Conservation (phyloP, 2,113 vertebrate genomes). For the Taxidea taxus region DNA sequence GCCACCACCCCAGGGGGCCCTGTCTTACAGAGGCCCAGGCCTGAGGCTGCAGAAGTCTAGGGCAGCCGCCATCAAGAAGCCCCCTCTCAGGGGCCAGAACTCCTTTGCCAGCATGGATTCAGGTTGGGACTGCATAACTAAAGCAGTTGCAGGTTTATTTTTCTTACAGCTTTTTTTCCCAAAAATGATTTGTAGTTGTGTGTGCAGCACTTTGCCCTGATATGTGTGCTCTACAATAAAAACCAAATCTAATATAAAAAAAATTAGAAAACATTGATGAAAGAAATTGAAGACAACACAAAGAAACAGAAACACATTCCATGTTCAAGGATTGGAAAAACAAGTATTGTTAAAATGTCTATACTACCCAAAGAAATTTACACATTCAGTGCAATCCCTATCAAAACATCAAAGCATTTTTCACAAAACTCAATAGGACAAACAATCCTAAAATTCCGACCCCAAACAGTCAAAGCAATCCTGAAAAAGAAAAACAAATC, state of each 20-base stretch:
- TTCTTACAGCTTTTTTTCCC: constrained; percentile 80
- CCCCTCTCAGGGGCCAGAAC: constrained; percentile 59
- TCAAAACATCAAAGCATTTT: neutral
- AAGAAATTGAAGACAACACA: neutral
- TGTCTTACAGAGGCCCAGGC: neutral
- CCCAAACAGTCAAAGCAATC: neutral
- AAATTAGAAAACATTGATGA: neutral
- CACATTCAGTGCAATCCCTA: too few species aligned
- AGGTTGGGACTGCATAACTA: constrained; percentile 75
- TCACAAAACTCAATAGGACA: neutral
- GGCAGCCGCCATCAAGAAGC: constrained; percentile 72
- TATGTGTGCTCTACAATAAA: constrained; percentile 86
- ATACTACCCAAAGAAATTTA: too few species aligned
- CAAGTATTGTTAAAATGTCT: too few species aligned
- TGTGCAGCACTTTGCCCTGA: constrained; percentile 80
- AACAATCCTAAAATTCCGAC: neutral
- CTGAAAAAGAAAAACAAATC: neutral
- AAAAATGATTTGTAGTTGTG: constrained; percentile 80
- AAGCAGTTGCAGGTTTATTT: constrained; percentile 81
- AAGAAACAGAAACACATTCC: too few species aligned
- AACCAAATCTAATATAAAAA: constrained; percentile 86
- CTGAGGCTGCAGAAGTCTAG: constrained; percentile 54
- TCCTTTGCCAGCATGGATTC: constrained; percentile 71
- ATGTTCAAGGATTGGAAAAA: too few species aligned
- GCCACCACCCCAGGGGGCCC: neutral